These are phyloP conservation scores for human DNA, from an alignment of 2,113 vertebrate species.

Conservation along the genomic window DNA sequence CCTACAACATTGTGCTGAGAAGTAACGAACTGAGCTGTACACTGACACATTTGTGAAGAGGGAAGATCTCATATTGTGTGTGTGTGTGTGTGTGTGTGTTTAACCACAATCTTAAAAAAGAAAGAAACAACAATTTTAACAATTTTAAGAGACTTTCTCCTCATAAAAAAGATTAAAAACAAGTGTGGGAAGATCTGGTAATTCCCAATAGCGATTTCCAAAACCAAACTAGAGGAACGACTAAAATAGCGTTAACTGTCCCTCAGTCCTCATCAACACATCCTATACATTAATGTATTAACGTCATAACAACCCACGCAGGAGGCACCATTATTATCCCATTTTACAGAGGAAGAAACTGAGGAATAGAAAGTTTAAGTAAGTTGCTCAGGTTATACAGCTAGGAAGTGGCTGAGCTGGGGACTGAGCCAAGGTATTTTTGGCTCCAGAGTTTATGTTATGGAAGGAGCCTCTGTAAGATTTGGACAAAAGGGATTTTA, in stretches of 20 bases:
- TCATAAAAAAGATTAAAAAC: neutral
- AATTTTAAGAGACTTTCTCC: neutral
- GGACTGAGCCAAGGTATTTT: neutral
- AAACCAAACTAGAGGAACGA: neutral
- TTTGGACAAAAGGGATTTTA: neutral
- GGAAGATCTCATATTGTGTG: neutral
- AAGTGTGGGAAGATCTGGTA: neutral
- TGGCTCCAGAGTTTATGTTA: neutral
- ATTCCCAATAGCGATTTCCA: neutral
- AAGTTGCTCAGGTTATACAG: neutral
- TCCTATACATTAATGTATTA: neutral
- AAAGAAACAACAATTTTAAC: neutral
- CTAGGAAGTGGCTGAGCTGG: neutral
- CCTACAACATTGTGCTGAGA: accelerated
- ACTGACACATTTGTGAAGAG: neutral
- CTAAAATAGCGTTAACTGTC: too few species aligned
- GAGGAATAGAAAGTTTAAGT: neutral
- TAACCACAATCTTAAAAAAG: neutral
- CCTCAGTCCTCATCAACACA: neutral
- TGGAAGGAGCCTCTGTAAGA: neutral
- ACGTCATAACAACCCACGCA: neutral
- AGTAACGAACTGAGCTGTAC: neutral
- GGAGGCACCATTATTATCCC: too few species aligned
- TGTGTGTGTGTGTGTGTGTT: neutral
- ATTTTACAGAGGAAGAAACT: neutral